phyloP scores from a whole-genome alignment of 2,888 invertebrate genomes.

The Cecidostiba fungosa region DNA sequence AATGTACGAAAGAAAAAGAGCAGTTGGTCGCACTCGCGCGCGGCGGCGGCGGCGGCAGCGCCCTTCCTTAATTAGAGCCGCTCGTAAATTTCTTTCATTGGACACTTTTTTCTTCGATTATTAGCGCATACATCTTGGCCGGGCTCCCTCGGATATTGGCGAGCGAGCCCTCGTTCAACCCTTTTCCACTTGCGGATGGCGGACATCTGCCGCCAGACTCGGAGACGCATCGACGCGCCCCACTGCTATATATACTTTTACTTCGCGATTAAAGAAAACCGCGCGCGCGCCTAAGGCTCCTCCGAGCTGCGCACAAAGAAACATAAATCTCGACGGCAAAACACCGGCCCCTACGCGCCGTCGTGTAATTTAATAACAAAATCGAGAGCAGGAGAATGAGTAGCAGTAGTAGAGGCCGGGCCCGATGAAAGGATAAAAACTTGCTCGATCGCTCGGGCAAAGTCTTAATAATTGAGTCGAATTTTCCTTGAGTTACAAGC shows the following conservation, averaged over 20 bases:
- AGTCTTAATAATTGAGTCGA: slow-evolving; percentile 73
- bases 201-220: slow-evolving; percentile 58
- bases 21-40: slow-evolving; percentile 66
- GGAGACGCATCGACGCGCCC: slow-evolving; percentile 14
- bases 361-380: slow-evolving; percentile 62
- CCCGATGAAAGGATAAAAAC: slow-evolving; percentile 47
- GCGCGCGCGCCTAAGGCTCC: slow-evolving; percentile 25
- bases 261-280: slow-evolving; percentile 62
- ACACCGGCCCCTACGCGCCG: not conserved
- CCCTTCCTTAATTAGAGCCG: slow-evolving; percentile 79
- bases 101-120: slow-evolving; percentile 80
- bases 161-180: slow-evolving; percentile 54
- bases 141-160: slow-evolving; percentile 58
- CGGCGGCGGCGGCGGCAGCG: slow-evolving; percentile 51
- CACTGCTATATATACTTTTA: slow-evolving; percentile 19
- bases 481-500: slow-evolving; percentile 63
- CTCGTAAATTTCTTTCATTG: slow-evolving; percentile 80
- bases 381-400: slow-evolving; percentile 17
- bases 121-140: slow-evolving; percentile 79
- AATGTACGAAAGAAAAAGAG: slow-evolving; percentile 62
- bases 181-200: slow-evolving; percentile 58
- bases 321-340: slow-evolving; percentile 57
- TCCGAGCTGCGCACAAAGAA: slow-evolving; percentile 46
- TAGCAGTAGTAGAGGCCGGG: no score
- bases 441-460: slow-evolving; percentile 57